Evolutionary conservation across 1,140 invertebrate species (phyloP).

Genomic region (Drosophila ambigua): DNA sequence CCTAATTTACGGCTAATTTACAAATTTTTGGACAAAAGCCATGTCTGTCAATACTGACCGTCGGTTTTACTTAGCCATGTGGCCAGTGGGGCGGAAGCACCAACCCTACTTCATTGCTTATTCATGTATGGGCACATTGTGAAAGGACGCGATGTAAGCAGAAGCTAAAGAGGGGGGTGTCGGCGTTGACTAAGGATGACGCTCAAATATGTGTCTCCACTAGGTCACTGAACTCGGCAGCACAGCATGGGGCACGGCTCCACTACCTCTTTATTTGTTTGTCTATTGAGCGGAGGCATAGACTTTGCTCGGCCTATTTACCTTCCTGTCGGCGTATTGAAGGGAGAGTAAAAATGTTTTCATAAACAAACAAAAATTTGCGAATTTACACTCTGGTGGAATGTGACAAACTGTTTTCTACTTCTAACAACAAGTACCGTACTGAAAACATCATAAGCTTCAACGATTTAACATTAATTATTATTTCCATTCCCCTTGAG

Average conservation of each 20-base stretch:
- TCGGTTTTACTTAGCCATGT: conserved; percentile 19
- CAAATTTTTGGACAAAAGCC: conserved; percentile 31
- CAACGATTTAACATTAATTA: too few relatives aligned
- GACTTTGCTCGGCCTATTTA: conserved; percentile 11
- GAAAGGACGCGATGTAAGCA: too few relatives aligned
- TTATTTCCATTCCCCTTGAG: too few relatives aligned
- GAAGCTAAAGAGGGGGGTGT: too few relatives aligned
- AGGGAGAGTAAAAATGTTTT: too few relatives aligned
- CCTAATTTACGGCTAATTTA: conserved; percentile 18
- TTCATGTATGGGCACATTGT: conserved; percentile 33
- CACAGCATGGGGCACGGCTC: neutral
- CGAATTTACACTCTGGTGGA: too few relatives aligned
- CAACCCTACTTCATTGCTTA: conserved; percentile 46
- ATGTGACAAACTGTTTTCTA: too few relatives aligned
- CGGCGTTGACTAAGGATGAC: conserved; percentile 14
- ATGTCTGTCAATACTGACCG: conserved; percentile 39
- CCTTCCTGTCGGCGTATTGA: too few relatives aligned
- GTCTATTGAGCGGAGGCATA: conserved; percentile 23
- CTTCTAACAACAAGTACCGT: too few relatives aligned
- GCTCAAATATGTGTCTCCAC: conserved; percentile 34
- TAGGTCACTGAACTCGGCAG: conserved; percentile 58
- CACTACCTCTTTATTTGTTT: conserved; percentile 33
- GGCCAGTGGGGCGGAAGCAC: conserved; percentile 9
- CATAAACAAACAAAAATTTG: too few relatives aligned
- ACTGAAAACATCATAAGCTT: too few relatives aligned